Conservation (phyloP, 2,113 vertebrate genomes). For the Pandion haliaetus region DNA sequence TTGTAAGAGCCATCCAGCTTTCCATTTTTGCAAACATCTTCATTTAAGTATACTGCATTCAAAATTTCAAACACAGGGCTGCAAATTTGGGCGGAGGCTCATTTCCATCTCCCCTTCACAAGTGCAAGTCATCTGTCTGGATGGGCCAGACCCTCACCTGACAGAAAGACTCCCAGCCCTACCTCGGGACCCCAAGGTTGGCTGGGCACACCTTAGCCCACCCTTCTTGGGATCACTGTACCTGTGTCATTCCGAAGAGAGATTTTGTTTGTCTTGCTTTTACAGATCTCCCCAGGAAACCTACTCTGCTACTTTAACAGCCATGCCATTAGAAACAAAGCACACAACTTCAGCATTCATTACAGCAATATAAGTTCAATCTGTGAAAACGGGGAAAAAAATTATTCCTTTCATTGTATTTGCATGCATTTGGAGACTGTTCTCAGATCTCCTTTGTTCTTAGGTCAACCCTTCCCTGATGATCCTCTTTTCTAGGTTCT, state of each 20-base stretch:
- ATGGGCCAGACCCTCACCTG: neutral
- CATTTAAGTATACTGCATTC: neutral
- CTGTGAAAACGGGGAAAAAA: neutral
- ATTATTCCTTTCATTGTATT: neutral
- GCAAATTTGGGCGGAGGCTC: neutral
- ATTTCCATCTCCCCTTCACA: neutral
- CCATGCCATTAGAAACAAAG: neutral
- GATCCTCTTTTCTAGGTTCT: neutral
- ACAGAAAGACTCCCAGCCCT: neutral
- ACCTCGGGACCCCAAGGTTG: neutral
- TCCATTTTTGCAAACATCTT: neutral
- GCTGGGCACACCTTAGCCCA: neutral
- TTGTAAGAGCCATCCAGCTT: neutral
- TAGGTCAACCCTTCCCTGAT: neutral
- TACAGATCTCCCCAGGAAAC: neutral
- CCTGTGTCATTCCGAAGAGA: neutral
- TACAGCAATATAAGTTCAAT: neutral
- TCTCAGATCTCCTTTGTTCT: neutral
- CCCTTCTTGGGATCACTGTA: neutral
- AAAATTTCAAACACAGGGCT: neutral
- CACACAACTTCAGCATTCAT: neutral
- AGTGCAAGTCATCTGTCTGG: neutral
- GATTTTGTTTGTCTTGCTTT: neutral
- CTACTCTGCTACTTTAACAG: neutral
- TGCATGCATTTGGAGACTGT: neutral